Evolutionary conservation across 2,113 vertebrate species (phyloP).

Genomic region (Triplophysa dalaica): DNA sequence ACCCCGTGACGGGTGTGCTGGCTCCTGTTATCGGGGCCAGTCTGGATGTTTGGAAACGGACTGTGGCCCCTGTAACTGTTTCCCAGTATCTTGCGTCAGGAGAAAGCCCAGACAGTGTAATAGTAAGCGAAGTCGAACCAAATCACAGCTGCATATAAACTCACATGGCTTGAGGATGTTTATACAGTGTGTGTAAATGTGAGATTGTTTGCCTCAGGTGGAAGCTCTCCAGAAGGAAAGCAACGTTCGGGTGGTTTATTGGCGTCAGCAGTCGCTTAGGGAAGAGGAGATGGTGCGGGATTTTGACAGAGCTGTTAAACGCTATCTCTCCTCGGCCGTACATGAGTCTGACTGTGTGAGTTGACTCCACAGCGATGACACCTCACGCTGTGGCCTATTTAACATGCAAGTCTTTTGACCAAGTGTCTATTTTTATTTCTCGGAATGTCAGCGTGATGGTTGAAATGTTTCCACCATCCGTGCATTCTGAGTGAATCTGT

Average conservation of each 20-base stretch:
- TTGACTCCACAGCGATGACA: not conserved
- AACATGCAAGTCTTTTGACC: constrained; percentile 10
- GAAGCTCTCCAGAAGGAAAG: constrained; percentile 78
- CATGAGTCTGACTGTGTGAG: constrained; percentile 71
- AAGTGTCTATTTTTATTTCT: constrained; percentile 17
- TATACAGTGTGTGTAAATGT: constrained; percentile 2
- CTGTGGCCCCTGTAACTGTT: constrained; percentile 77
- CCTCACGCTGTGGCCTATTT: constrained; percentile 2
- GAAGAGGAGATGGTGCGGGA: constrained; percentile 73
- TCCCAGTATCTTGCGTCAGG: constrained; percentile 67
- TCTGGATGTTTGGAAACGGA: constrained; percentile 67
- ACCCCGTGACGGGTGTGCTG: constrained; percentile 75
- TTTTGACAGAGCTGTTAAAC: constrained; percentile 65
- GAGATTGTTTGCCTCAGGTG: constrained; percentile 65
- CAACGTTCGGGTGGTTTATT: constrained; percentile 69
- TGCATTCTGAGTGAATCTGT: constrained; percentile 11
- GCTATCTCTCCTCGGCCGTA: constrained; percentile 51
- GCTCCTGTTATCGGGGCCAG: constrained; percentile 81
- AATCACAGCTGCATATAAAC: not conserved
- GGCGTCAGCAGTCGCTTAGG: constrained; percentile 73
- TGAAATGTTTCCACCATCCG: constrained; percentile 6
- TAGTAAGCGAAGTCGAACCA: constrained; percentile 66
- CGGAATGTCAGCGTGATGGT: not conserved
- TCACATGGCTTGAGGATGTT: constrained; percentile 20
- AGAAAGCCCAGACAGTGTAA: constrained; percentile 68